Base-by-base conservation (phyloP, 2,113 vertebrate species). In the Sinosuthora webbiana region DNA sequence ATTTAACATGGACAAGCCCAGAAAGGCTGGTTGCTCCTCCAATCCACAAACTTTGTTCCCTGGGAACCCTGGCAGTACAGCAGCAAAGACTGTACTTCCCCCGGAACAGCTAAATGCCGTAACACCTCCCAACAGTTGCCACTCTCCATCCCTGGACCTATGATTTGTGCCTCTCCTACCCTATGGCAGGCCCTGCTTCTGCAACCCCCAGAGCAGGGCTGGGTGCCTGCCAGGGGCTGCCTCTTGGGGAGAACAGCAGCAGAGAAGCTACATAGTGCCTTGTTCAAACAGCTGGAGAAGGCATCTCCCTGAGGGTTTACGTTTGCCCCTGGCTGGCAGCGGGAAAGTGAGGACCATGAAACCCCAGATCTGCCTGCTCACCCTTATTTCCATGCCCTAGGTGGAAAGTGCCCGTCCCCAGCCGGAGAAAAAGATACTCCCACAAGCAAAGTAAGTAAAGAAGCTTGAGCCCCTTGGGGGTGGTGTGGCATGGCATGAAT, bases 301-400 rank as follows among this genome's bases (percentile, higher is more conserved):
- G 5, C 6, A 6, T 11, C 18, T 69, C 6, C 33, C 17, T 31
- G 2, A 0, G 0, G 0, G 2, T 31, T 8, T 5, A 1, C 0
- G 0, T 23, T 11, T 7, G 1, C 15, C 15, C 6, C 1, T 10
- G 24, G 5, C 3, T 71, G 31, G 24, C 13, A 49, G 12, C 0
- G 1, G 25, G 17, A 39, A 39, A 44, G 1, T 0, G 11, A 91
- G 57, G 31, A 28, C 16, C 23, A 13, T 25, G 15, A 42, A 67
- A 15, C 3, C 2, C 42, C 37, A 42, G 17, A 53, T 21, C 16
- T 83, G 27, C n/a, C 23, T n/a, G 9, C 21, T 65, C 33, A 64
- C 20, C 20, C 14, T 64, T 49, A 5, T 92, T 74, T 90, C 47
- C 24, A 2, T 70, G 7, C 35, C 33, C 21, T 83, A 95, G 95